Evolutionary conservation across 1,140 invertebrate species (phyloP), one percentile per base, ranked within the genome.

Genomic region (Ceratoteleas bidentatus): DNA sequence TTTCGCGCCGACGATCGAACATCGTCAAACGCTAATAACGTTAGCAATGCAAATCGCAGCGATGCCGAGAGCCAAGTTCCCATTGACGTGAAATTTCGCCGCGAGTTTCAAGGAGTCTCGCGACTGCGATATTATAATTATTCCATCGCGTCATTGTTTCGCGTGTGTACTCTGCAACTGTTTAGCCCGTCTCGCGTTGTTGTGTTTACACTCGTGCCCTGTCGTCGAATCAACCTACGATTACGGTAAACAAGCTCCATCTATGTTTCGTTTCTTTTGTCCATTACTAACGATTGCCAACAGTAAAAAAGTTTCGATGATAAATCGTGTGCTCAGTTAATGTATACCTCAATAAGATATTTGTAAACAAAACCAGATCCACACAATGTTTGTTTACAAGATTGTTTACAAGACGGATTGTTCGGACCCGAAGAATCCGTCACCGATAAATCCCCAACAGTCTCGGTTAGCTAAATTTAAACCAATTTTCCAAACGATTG

Each of bases 21-120:
- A 9, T 43, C 11, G 36, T 58, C 13, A 43, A 58, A 58, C 36
- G 36, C 36, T 58, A 58, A 43, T 14, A 40, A 58, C 57, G 40
- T 24, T 47, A 43, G 57, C 57, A 60, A 54, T 60, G 16, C 40
- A 60, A 60, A 60, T 60, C 33, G 57, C 47, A 15, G 57, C 34
- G 10, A 43, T 43, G 45, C 14, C 57, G 15, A 45, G 11, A 45
- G 11, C 16, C 34, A 60, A 60, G 40, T 16, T 47, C 47, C 10
- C 33, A 60, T 60, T 10, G 40, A 60, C 40, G 57, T 24, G 11
- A 60, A 60, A 60, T 58, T 47, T 47, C 0, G 16, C 14, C 43
- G 38, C 24, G n/a, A 33, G 15, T 60, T 47, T 60, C 57, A 47
- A 60, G 57, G 16, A 60, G 57, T 24, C 24, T 60, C 47, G 57